Evolutionary conservation across 2,113 vertebrate genomes (phyloP).

Genomic region (Rhinolophus ferrumequinum): DNA sequence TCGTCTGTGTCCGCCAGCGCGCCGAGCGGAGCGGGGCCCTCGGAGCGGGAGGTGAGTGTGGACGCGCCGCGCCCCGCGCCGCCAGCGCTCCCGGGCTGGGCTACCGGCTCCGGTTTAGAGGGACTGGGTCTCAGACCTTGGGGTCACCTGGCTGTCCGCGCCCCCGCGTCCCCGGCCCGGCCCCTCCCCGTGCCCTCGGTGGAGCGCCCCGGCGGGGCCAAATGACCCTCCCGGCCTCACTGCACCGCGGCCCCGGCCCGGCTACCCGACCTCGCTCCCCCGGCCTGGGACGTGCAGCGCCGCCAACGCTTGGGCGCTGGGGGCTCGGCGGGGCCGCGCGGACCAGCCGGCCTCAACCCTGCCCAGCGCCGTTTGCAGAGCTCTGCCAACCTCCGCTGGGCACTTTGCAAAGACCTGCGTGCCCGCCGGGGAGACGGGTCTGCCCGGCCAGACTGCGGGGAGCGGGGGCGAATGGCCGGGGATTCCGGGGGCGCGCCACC

Average conservation of each 20-base stretch:
- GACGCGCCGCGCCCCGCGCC: not conserved
- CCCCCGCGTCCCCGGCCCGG: not conserved
- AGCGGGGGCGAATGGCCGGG: not conserved
- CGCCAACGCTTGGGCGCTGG: not conserved
- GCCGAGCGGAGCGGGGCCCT: slow-evolving; percentile 29
- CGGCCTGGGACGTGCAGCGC: not conserved
- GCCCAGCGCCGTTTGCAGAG: not conserved
- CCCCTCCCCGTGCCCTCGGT: not conserved
- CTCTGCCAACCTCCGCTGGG: not conserved
- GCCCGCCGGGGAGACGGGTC: not conserved
- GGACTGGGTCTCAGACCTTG: not conserved
- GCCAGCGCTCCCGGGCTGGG: not conserved
- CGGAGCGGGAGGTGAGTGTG: slow-evolving; percentile 61
- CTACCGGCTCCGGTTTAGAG: not conserved
- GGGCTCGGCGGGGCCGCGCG: not conserved
- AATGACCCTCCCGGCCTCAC: not conserved
- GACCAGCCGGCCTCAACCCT: not conserved
- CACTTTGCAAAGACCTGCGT: not conserved
- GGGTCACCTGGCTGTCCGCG: not conserved
- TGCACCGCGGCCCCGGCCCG: not conserved
- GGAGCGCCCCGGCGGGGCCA: not conserved
- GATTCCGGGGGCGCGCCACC: not conserved
- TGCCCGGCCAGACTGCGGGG: not conserved
- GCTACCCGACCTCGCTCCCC: not conserved
- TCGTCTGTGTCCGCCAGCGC: slow-evolving; percentile 32